Evolutionary conservation across 1,140 invertebrate species (phyloP).

Genomic region (Nasonia longicornis): DNA sequence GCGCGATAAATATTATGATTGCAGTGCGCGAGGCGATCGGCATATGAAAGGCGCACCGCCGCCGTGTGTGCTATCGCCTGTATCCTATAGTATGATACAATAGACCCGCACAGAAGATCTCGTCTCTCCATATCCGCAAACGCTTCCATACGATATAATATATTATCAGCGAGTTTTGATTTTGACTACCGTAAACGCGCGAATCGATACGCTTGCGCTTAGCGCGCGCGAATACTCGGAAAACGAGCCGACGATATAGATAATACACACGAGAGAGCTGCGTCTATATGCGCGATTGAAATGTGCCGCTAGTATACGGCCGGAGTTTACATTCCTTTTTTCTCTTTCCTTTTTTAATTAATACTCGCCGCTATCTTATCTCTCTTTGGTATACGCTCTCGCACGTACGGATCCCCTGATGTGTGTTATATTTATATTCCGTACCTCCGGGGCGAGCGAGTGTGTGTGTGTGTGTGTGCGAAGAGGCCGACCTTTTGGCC

Average conservation of each 20-base stretch:
- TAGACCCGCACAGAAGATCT: too few species aligned
- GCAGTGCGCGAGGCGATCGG: background rate
- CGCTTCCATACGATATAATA: background rate
- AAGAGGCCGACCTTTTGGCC: background rate
- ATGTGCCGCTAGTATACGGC: constrained; percentile 46
- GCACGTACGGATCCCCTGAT: background rate
- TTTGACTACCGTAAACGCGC: constrained; percentile 39
- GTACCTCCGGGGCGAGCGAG: background rate
- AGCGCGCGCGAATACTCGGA: constrained; percentile 7
- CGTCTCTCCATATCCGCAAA: background rate
- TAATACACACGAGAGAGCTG: background rate
- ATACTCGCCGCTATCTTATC: constrained; percentile 13
- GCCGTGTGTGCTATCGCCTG: background rate
- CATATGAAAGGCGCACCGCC: constrained; percentile 23
- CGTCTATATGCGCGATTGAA: constrained; percentile 38
- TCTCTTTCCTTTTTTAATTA: constrained; percentile 20
- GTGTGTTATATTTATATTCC: background rate
- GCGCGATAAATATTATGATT: constrained; percentile 16
- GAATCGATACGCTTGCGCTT: background rate
- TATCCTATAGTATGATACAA: background rate
- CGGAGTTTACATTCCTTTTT: constrained; percentile 43
- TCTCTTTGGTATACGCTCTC: background rate
- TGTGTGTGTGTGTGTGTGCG: background rate
- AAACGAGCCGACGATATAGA: background rate
- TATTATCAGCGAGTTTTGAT: constrained; percentile 23